Evolutionary conservation across 2,888 invertebrate genomes (phyloP).

Genomic region (Lasioglossum zephyrum): DNA sequence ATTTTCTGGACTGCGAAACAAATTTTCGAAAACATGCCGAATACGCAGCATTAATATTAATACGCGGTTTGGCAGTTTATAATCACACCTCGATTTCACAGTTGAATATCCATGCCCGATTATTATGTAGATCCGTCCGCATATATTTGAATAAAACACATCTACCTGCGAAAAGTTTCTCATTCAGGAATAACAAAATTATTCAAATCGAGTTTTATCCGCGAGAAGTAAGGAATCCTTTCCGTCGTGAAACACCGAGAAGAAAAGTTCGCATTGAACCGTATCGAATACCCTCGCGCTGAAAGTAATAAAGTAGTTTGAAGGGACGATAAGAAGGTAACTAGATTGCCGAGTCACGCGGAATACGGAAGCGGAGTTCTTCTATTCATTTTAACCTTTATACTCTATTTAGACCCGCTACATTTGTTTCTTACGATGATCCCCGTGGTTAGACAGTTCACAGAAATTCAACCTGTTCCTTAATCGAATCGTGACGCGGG

Average conservation of each 20-base stretch:
- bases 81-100: background rate
- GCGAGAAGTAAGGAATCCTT: background rate
- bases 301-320: background rate
- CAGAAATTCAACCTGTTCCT: background rate
- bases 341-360: conserved; percentile 67
- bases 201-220: conserved; percentile 11
- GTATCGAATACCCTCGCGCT: background rate
- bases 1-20: background rate
- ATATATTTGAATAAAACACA: background rate
- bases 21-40: background rate
- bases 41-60: background rate
- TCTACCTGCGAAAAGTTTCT: background rate
- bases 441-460: background rate
- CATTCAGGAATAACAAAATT: background rate
- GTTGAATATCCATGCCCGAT: background rate
- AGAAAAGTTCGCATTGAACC: conserved; percentile 8
- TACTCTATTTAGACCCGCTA: background rate
- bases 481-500: background rate
- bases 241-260: background rate
- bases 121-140: background rate
- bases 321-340: conserved; percentile 40
- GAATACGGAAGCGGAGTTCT: conserved; percentile 58
- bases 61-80: background rate
- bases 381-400: conserved; percentile 26
- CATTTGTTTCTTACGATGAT: background rate